Conservation (phyloP, 2,113 vertebrate species). For the Tyrannus savana region DNA sequence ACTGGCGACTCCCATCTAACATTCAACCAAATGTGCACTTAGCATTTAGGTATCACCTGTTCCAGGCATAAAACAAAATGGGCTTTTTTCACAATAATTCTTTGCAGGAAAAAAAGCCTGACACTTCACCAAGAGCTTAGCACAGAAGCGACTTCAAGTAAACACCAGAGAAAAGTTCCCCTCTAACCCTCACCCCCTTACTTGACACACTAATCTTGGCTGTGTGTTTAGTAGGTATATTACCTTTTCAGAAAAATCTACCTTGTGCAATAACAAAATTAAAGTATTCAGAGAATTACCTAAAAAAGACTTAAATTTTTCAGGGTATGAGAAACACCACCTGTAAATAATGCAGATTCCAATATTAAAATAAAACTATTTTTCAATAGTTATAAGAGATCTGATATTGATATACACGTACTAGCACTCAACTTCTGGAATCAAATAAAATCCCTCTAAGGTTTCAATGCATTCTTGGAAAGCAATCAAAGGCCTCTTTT, state of each 20-base stretch:
- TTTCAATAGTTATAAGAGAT: background rate
- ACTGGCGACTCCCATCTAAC: conserved; percentile 57
- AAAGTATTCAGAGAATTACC: background rate
- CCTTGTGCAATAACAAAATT: background rate
- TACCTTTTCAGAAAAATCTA: background rate
- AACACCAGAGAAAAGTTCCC: background rate
- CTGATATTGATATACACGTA: background rate
- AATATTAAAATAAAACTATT: background rate
- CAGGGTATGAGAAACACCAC: background rate
- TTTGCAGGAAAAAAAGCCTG: background rate
- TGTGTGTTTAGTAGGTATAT: background rate
- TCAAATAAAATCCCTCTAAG: conserved; percentile 47
- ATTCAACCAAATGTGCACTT: conserved; percentile 57
- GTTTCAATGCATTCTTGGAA: conserved; percentile 72
- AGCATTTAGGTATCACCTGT: conserved; percentile 61
- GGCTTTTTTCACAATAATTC: conserved; percentile 27
- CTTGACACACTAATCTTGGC: background rate
- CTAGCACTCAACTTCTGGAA: background rate
- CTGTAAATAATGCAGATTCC: background rate
- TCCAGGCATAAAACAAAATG: conserved; percentile 36
- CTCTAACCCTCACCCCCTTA: background rate
- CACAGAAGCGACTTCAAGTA: background rate
- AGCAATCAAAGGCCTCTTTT: conserved; percentile 71
- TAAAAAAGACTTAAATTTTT: background rate
- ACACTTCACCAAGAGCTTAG: background rate